phyloP scores from a whole-genome alignment of 2,888 invertebrate species.

The Erannis defoliaria region DNA sequence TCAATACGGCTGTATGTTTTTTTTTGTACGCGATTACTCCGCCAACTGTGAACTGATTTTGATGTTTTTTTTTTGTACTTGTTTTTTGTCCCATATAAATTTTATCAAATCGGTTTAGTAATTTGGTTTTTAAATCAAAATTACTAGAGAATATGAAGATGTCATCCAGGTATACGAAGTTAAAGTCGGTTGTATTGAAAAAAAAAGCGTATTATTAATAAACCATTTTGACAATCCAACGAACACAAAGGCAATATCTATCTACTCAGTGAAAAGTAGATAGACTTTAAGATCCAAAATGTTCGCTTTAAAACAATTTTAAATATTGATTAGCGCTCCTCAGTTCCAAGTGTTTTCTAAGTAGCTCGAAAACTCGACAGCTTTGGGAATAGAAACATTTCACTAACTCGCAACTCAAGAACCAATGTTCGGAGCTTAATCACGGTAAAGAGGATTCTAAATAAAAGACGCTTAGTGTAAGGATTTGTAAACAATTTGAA shows the following conservation, averaged over 20 bases:
- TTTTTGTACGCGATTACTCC: too few species aligned
- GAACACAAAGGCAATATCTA: slow-evolving; percentile 4
- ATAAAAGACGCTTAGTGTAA: slow-evolving; percentile 56
- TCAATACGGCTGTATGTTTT: too few species aligned
- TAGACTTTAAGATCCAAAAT: too few species aligned
- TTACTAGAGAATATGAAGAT: too few species aligned
- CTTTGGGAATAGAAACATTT: slow-evolving; percentile 47
- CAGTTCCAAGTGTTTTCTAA: slow-evolving; percentile 36
- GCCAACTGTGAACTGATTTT: too few species aligned
- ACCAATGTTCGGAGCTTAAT: slow-evolving; percentile 49
- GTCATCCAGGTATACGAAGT: too few species aligned
- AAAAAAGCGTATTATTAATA: too few species aligned
- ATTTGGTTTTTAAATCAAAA: too few species aligned
- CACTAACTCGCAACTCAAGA: slow-evolving; percentile 41
- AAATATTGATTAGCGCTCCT: slow-evolving; percentile 41
- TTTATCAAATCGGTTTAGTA: too few species aligned
- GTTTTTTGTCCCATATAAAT: too few species aligned
- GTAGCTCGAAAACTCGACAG: slow-evolving; percentile 41
- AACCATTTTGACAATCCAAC: neutral
- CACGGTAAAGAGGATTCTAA: slow-evolving; percentile 46
- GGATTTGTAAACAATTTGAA: slow-evolving; percentile 40
- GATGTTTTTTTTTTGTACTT: too few species aligned
- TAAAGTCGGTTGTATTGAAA: too few species aligned
- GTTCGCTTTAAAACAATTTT: slow-evolving; percentile 26
- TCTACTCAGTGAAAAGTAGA: neutral